These are phyloP conservation scores for Grantiella picta DNA, from an alignment of 2,113 vertebrate species.

Conservation along the genomic window DNA sequence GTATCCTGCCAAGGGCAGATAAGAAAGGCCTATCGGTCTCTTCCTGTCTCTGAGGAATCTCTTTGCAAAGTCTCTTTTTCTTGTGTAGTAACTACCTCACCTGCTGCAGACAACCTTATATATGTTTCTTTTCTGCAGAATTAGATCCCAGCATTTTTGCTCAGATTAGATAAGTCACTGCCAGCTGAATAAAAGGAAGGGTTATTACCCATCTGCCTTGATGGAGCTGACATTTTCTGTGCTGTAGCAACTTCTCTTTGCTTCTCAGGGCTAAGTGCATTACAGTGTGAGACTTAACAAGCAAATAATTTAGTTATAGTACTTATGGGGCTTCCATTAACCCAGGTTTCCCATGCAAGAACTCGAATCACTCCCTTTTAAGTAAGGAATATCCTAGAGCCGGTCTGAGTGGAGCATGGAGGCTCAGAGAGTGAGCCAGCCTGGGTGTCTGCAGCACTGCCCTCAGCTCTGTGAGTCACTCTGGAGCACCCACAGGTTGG, in stretches of 20 bases:
- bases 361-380: neutral
- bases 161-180: neutral
- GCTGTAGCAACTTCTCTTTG: neutral
- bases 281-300: neutral
- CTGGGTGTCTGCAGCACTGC: neutral
- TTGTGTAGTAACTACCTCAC: neutral
- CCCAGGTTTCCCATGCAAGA: neutral
- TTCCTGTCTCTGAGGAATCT: neutral
- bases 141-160: neutral
- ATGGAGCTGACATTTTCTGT: neutral
- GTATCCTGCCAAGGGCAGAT: neutral
- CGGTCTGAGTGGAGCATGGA: neutral
- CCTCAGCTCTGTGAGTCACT: neutral
- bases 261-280: neutral
- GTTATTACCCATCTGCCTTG: neutral
- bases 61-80: neutral
- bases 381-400: neutral
- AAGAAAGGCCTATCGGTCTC: neutral
- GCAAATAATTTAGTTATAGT: neutral
- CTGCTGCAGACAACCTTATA: neutral
- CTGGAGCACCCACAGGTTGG: accelerated
- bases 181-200: neutral
- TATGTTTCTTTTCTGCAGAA: neutral
- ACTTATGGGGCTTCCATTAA: neutral
- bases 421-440: neutral